phyloP scores from a whole-genome alignment of 2,797 vertebrate genomes.

The Danio kyathit region DNA sequence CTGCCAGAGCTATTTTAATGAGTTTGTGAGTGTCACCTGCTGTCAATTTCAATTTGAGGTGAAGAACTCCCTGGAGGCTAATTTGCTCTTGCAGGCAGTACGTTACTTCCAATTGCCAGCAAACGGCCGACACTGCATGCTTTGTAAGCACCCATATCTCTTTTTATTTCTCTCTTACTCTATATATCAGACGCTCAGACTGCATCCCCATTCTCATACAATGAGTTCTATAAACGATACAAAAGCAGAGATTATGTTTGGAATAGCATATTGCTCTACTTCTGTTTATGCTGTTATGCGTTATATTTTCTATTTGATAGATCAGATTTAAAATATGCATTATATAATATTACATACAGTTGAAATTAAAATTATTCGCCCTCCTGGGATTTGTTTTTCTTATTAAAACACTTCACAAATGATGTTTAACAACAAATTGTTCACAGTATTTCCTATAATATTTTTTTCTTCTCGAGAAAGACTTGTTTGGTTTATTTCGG shows the following conservation, averaged over 20 bases:
- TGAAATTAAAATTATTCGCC: too few species aligned
- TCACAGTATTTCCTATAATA: too few species aligned
- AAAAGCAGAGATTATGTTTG: background rate
- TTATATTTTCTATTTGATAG: too few species aligned
- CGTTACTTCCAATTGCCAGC: constrained; percentile 50
- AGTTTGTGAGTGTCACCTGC: constrained; percentile 65
- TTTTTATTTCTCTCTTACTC: constrained; percentile 10
- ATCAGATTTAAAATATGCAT: too few species aligned
- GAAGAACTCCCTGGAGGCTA: constrained; percentile 60
- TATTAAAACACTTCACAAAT: too few species aligned
- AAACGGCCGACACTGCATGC: constrained; percentile 28
- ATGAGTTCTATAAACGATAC: background rate
- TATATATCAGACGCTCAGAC: background rate
- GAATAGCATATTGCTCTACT: background rate
- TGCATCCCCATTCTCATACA: constrained; percentile 26
- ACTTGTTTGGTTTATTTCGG: too few species aligned
- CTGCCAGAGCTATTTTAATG: constrained; percentile 61
- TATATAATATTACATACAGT: too few species aligned
- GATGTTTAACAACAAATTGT: too few species aligned
- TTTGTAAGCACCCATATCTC: constrained; percentile 42
- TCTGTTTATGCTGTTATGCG: too few species aligned
- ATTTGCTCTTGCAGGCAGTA: constrained; percentile 58
- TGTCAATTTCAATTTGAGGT: constrained; percentile 65
- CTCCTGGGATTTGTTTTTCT: too few species aligned
- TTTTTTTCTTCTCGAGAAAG: too few species aligned